Evolutionary conservation across 2,888 invertebrate species (phyloP), one percentile per base, ranked within the genome.

Genomic region (Drosophila quasianomalipes): DNA sequence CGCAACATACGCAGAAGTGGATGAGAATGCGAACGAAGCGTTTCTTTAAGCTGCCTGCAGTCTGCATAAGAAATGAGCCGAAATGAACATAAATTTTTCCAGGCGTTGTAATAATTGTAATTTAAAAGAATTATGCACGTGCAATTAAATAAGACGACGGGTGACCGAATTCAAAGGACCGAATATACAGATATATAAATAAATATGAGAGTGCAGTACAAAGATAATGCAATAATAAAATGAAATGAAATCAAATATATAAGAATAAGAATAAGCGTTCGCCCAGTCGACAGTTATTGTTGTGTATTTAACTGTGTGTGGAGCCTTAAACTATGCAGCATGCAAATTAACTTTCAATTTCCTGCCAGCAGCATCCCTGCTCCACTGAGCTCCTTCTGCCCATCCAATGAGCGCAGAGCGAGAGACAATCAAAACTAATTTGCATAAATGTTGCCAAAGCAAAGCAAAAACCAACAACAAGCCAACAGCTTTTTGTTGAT

Each of bases 331-430:
- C 78, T 77, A 76, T 82, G 80, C 85, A 75, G 74, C 80, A 83
- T 87, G 84, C 90, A 90, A 89, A 90, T 90, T 87, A 91, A 90
- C 90, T 90, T 91, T 91, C 91, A 90, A 91, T 90, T 90, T 91
- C 78, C 85, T 68, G 49, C 12, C 70, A 7, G 28, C 35, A 10
- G 3, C 53, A 54, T 30, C 47, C 28, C 52, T 33, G 6, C 31
- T 22, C 44, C 37, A 1, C 5, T n/a, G n/a, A n/a, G n/a, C n/a
- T n/a, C n/a, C 35, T 26, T 44, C 7, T 14, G n/a, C 2, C 14
- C n/a, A 37, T 12, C 22, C 14, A 33, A 44, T 5, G 33, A 30
- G 41, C 19, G 64, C 47, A 44, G 65, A 58, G 55, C 26, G 60
- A 58, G 67, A 80, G 87, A 89, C 90, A 89, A 89, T 89, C 90